These are phyloP conservation scores for Caenorhabditis zanzibari DNA, from an alignment of 2,888 invertebrate genomes.

Conservation along the genomic window DNA sequence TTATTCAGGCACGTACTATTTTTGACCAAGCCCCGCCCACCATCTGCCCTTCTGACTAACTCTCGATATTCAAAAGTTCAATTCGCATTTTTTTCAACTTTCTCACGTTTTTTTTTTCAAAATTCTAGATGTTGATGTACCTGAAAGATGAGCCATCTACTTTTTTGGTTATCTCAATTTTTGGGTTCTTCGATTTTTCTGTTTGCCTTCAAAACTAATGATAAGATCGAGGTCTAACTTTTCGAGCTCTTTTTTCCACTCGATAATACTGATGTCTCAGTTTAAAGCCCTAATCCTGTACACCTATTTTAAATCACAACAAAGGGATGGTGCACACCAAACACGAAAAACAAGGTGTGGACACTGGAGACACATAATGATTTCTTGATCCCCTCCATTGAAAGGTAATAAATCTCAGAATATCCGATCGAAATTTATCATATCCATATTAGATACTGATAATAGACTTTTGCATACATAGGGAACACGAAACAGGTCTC, in stretches of 20 bases:
- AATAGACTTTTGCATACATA: conserved; percentile 8
- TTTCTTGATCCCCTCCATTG: conserved; percentile 5
- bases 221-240: too few relatives aligned
- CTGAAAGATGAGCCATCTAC: neutral
- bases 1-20: neutral
- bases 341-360: neutral
- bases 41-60: neutral
- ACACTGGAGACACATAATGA: neutral
- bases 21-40: neutral
- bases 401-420: conserved; percentile 14
- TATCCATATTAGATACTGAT: conserved; percentile 27
- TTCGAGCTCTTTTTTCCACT: too few relatives aligned
- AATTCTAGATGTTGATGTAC: neutral
- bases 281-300: too few relatives aligned
- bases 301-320: too few relatives aligned
- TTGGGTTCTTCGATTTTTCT: neutral
- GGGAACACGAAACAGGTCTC: conserved; percentile 21
- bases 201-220: too few relatives aligned
- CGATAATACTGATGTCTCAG: too few relatives aligned
- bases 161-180: neutral
- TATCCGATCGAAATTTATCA: conserved; percentile 20
- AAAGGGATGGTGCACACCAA: too few relatives aligned
- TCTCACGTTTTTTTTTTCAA: neutral
- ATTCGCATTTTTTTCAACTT: neutral
- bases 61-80: neutral